Conservation (phyloP, 2,797 vertebrate genomes). For the Myotis pilosus region DNA sequence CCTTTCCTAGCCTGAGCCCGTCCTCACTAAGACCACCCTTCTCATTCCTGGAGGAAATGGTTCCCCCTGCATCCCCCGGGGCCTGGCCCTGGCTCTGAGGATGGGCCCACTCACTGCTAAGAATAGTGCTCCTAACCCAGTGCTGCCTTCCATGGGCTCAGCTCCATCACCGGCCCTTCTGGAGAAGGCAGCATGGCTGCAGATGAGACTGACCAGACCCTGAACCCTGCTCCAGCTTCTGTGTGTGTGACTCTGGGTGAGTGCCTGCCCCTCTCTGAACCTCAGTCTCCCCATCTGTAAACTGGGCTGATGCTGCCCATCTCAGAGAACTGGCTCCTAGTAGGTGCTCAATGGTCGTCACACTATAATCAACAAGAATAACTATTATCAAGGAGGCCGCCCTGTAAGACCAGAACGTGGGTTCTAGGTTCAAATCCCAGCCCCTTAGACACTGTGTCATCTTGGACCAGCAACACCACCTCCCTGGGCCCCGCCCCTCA, state of each 20-base stretch:
- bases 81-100: not conserved
- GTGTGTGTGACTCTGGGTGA: not conserved
- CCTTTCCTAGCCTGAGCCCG: not conserved
- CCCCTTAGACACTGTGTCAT: fast-evolving
- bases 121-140: fast-evolving
- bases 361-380: fast-evolving
- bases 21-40: not conserved
- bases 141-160: fast-evolving
- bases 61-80: fast-evolving
- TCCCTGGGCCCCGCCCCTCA: not conserved
- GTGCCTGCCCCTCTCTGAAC: not conserved
- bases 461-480: fast-evolving
- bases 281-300: not conserved
- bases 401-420: not conserved
- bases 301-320: no score
- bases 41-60: not conserved
- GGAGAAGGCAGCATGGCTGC: fast-evolving
- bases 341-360: not conserved
- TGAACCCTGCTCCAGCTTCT: fast-evolving
- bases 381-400: not conserved
- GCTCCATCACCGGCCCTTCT: no score
- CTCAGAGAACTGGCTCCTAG: not conserved
- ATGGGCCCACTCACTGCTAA: fast-evolving
- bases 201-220: fast-evolving
- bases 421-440: not conserved